Evolutionary conservation across 2,888 invertebrate genomes (phyloP).

Genomic region (Nebria brevicollis): DNA sequence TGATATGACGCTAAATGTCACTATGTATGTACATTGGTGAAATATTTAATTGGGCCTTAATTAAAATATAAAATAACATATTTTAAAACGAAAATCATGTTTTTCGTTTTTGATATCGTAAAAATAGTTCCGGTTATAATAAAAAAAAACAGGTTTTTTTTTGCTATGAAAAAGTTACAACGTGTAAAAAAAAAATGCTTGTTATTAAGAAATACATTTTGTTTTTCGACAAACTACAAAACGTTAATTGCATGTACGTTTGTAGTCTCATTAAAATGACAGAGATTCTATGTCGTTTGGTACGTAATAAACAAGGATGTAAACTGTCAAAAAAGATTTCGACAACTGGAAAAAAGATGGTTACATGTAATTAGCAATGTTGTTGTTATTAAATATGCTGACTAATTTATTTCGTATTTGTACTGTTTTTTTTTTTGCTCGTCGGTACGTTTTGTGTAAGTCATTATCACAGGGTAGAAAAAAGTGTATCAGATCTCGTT

Average conservation of each 20-base stretch:
- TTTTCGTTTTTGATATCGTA: slow-evolving; percentile 26
- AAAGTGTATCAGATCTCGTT: slow-evolving; percentile 23
- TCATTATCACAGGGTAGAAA: slow-evolving; percentile 1
- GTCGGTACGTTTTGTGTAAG: background rate
- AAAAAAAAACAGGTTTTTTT: slow-evolving; percentile 29
- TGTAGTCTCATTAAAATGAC: background rate
- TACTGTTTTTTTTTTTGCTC: background rate
- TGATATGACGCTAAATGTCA: background rate
- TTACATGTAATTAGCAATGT: background rate
- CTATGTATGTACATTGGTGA: background rate
- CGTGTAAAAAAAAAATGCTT: slow-evolving; percentile 19
- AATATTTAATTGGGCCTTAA: slow-evolving; percentile 4
- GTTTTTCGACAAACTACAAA: slow-evolving; percentile 7
- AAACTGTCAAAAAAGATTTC: background rate
- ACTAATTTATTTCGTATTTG: background rate
- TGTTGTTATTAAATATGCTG: background rate
- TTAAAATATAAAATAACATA: slow-evolving; percentile 26
- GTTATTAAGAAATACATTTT: slow-evolving; percentile 14
- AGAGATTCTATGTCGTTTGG: background rate
- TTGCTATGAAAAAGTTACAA: background rate
- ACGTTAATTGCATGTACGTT: slow-evolving; percentile 2
- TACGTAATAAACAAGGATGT: background rate
- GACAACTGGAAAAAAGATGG: background rate
- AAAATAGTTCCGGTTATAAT: slow-evolving; percentile 31
- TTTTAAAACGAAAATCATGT: slow-evolving; percentile 40